These are phyloP conservation scores for Aporrectodea caliginosa DNA, from an alignment of 1,140 invertebrate species.

Conservation along the genomic window DNA sequence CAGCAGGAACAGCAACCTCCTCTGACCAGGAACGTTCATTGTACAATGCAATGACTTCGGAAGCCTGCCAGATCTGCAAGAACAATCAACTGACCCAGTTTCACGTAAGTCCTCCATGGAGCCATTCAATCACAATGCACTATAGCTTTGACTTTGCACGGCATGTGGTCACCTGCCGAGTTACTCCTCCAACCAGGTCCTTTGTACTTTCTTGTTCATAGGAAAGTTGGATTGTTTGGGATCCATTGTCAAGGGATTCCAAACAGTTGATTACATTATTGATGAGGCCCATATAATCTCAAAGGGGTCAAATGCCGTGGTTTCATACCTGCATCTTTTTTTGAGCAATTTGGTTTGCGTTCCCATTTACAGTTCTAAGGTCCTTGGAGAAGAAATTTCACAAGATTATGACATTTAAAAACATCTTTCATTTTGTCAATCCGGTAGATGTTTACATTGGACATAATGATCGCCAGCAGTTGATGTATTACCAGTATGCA, in stretches of 20 bases:
- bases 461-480: too few species aligned
- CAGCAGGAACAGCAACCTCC: constrained; percentile 30
- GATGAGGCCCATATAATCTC: constrained; percentile 29
- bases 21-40: constrained; percentile 20
- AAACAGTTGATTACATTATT: constrained; percentile 34
- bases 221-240: constrained; percentile 40
- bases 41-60: constrained; percentile 29
- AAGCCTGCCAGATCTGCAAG: constrained; percentile 10
- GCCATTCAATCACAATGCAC: constrained; percentile 14
- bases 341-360: constrained; percentile 35
- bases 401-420: too few species aligned
- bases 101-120: constrained; percentile 16
- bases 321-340: constrained; percentile 38
- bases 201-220: constrained; percentile 36
- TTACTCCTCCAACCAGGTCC: constrained; percentile 38
- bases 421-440: too few species aligned
- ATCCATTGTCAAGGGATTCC: constrained; percentile 37
- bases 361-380: too few species aligned
- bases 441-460: too few species aligned
- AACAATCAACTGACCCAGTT: not conserved
- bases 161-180: constrained; percentile 32
- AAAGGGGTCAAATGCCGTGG: constrained; percentile 40
- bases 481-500: too few species aligned
- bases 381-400: too few species aligned
- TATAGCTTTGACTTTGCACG: constrained; percentile 22